Conservation (phyloP, 2,797 vertebrate species). For the Periophthalmus magnuspinnatus region DNA sequence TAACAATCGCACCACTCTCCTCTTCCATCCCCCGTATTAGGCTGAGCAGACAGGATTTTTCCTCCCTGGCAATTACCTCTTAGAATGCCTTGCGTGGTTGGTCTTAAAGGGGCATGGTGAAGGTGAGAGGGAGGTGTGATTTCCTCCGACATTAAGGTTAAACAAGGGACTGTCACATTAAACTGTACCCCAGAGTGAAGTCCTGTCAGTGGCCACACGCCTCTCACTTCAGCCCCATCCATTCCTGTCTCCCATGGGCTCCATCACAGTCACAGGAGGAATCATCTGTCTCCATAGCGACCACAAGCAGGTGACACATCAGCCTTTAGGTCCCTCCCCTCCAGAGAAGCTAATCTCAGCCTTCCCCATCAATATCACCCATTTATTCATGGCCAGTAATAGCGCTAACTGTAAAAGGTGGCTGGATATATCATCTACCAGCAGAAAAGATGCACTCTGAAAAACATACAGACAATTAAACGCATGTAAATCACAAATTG, state of each 20-base stretch:
- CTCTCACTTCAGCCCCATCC: constrained; percentile 43
- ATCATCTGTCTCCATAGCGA: constrained; percentile 65
- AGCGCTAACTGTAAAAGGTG: too few species aligned
- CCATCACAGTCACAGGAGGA: constrained; percentile 34
- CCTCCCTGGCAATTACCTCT: constrained; percentile 46
- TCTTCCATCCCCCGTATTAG: constrained; percentile 34
- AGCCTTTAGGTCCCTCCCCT: constrained; percentile 17
- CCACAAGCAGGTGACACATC: constrained; percentile 53
- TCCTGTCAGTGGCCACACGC: constrained; percentile 44
- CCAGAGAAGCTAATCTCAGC: constrained; percentile 27
- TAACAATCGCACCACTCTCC: constrained; percentile 29
- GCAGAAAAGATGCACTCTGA: constrained; percentile 28
- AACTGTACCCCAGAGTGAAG: constrained; percentile 41
- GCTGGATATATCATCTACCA: constrained; percentile 21
- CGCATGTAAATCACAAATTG: too few species aligned
- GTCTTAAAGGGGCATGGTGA: constrained; percentile 32
- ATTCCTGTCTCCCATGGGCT: constrained; percentile 50
- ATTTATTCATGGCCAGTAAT: too few species aligned
- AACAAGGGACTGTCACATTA: constrained; percentile 57
- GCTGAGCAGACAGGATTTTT: constrained; percentile 20
- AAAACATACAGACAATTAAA: too few species aligned
- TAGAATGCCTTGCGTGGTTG: constrained; percentile 27
- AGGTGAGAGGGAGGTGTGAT: constrained; percentile 40
- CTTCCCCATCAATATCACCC: constrained; percentile 27
- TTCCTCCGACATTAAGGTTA: constrained; percentile 48